Conservation (phyloP, 2,113 vertebrate species). For the Sus scrofa region DNA sequence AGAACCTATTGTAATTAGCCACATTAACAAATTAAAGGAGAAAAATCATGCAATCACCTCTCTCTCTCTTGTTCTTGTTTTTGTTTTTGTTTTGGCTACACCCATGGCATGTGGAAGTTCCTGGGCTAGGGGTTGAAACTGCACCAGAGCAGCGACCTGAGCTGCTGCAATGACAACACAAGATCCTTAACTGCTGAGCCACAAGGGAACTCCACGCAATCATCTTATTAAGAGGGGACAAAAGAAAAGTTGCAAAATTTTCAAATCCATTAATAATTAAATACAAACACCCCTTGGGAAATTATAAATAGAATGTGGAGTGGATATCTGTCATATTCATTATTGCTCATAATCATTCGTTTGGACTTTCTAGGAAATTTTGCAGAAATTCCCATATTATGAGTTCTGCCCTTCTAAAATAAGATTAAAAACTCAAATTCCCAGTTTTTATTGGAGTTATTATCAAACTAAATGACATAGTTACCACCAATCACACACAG, state of each 20-base stretch:
- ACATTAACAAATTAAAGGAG: neutral
- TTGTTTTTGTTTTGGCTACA: no score
- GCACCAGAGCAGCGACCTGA: no score
- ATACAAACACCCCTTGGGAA: neutral
- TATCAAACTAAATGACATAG: neutral
- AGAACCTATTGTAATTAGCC: neutral
- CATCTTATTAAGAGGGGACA: neutral
- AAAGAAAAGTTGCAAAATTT: neutral
- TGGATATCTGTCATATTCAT: neutral
- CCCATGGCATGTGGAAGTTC: no score
- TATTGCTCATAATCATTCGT: neutral
- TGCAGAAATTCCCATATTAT: neutral
- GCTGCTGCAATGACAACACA: no score
- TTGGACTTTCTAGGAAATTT: neutral
- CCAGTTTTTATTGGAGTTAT: neutral
- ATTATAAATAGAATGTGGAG: neutral
- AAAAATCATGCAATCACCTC: neutral
- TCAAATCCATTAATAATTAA: constrained; percentile 12
- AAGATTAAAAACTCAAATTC: neutral
- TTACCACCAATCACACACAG: neutral
- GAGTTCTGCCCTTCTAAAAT: neutral
- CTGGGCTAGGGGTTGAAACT: no score
- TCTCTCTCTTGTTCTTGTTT: no score
- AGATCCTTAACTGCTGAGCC: no score
- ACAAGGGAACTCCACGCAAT: neutral